phyloP scores from a whole-genome alignment of 2,888 invertebrate genomes.

The Caenorhabditis sp. region DNA sequence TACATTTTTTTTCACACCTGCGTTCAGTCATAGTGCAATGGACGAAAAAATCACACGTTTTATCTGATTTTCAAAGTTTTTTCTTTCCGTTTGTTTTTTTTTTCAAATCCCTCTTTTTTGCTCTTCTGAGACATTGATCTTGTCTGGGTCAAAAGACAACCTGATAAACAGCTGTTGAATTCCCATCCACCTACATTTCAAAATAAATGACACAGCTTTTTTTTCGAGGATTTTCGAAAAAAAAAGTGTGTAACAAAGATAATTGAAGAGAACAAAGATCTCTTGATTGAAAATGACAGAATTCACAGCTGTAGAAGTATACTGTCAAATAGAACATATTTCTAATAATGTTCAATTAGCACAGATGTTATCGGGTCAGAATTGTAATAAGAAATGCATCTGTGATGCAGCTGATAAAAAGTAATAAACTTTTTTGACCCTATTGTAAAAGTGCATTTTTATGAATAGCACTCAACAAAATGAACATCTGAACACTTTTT shows the following conservation, averaged over 20 bases:
- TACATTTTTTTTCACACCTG: not conserved
- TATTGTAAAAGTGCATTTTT: no score
- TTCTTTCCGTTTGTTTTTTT: conserved; percentile 4
- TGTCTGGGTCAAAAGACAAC: not conserved
- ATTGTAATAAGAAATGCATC: no score
- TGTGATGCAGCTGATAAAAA: not conserved
- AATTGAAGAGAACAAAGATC: not conserved
- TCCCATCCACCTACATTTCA: conserved; percentile 7
- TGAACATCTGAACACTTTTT: no score
- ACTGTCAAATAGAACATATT: no score
- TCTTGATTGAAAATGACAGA: not conserved
- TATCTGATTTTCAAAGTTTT: not conserved
- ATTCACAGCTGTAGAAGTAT: no score
- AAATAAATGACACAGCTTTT: not conserved
- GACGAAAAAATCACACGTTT: no score
- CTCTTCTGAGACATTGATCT: not conserved
- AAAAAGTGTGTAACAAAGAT: not conserved
- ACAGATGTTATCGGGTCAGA: no score
- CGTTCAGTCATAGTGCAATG: no score
- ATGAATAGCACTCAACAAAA: no score
- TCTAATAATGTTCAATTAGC: no score
- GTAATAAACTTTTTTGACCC: no score
- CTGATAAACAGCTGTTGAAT: conserved; percentile 22
- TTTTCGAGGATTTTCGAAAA: not conserved
- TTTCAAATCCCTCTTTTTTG: not conserved